Percentiles rank a stretch among this genome's conserved stretches.
These are phyloP conservation scores for Hylaeus anthracinus DNA, from an alignment of 1,140 invertebrate species.

Conservation along the genomic window DNA sequence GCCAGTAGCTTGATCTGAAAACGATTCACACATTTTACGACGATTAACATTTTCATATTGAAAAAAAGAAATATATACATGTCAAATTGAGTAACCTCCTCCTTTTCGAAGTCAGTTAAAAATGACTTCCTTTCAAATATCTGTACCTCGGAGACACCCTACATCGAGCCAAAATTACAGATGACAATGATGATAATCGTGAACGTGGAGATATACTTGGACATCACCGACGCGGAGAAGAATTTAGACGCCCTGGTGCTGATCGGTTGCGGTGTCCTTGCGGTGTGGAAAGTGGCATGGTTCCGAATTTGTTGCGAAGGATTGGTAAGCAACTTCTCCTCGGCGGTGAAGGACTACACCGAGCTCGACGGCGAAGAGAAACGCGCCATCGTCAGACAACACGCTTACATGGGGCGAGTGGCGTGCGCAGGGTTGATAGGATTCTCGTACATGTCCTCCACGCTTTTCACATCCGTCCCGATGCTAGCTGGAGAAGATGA, in stretches of 20 bases:
- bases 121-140: too few species aligned
- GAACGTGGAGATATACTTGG: conserved; percentile 24
- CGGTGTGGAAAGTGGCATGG: conserved; percentile 15
- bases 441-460: conserved; percentile 11
- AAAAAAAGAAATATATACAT: too few species aligned
- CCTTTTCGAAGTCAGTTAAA: too few species aligned
- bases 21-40: too few species aligned
- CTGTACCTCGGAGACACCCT: not conserved
- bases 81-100: too few species aligned
- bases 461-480: conserved; percentile 4
- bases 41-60: too few species aligned
- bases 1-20: too few species aligned
- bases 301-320: conserved; percentile 17
- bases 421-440: conserved; percentile 10
- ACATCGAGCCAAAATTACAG: conserved; percentile 2
- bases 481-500: not conserved
- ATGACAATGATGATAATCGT: not conserved
- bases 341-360: conserved; percentile 38
- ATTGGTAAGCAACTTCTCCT: conserved; percentile 34
- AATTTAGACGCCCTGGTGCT: conserved; percentile 33
- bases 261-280: conserved; percentile 14
- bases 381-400: conserved; percentile 20
- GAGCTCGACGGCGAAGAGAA: conserved; percentile 1
- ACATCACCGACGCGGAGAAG: conserved; percentile 11
- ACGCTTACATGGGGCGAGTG: conserved; percentile 30